Conservation (phyloP, 2,797 vertebrate genomes). For the Steatocranus sp. region DNA sequence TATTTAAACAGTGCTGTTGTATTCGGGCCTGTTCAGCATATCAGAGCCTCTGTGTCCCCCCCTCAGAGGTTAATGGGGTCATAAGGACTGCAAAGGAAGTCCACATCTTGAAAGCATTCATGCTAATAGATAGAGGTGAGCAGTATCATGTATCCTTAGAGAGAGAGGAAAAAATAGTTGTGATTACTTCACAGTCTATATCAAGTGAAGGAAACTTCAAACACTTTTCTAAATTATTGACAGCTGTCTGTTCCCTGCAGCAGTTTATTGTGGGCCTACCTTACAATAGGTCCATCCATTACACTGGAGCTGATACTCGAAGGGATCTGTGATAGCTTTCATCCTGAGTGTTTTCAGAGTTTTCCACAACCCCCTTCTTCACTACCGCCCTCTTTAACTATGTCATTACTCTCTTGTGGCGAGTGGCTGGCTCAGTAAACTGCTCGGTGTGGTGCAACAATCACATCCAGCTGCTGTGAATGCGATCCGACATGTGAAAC, state of each 20-base stretch:
- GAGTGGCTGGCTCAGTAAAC: constrained; percentile 34
- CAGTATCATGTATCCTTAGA: constrained; percentile 5
- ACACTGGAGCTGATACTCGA: constrained; percentile 24
- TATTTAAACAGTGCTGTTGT: not conserved
- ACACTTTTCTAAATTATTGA: constrained; percentile 3
- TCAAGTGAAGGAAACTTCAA: constrained; percentile 11
- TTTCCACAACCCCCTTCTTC: constrained; percentile 29
- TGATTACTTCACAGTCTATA: constrained; percentile 21
- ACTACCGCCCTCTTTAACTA: constrained; percentile 51
- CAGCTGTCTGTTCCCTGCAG: constrained; percentile 20
- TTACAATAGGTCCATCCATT: constrained; percentile 33
- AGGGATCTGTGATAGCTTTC: constrained; percentile 34
- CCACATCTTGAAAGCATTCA: constrained; percentile 57
- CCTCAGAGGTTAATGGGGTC: constrained; percentile 42
- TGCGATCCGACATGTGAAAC: constrained; percentile 51
- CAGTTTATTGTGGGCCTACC: not conserved
- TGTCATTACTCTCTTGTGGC: constrained; percentile 64
- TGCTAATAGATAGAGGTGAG: constrained; percentile 8
- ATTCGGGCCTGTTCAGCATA: not conserved
- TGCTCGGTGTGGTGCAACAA: constrained; percentile 61
- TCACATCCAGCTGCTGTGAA: constrained; percentile 72
- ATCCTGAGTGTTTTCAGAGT: constrained; percentile 56
- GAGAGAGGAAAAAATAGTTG: not conserved
- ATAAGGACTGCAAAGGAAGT: not conserved
- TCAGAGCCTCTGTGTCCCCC: not conserved